Conservation (phyloP, 2,113 vertebrate genomes). For the Stomatorhinus ivindoensis region DNA sequence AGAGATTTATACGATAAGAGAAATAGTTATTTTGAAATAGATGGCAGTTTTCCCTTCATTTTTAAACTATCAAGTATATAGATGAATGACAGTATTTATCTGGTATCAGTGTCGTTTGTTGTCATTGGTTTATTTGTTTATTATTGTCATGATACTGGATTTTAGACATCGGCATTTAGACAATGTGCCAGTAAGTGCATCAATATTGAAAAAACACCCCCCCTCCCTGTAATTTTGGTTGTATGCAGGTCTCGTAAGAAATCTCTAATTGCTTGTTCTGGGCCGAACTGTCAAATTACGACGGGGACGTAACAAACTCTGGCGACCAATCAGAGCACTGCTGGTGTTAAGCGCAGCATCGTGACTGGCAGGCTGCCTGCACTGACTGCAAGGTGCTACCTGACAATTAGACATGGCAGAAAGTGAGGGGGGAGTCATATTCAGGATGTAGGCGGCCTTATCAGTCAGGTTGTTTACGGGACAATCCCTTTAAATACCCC, state of each 20-base stretch:
- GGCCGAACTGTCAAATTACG: not conserved
- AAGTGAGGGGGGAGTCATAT: not conserved
- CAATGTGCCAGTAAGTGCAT: not conserved
- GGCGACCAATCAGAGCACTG: not conserved
- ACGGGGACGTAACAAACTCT: not conserved
- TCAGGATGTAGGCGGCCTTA: not conserved
- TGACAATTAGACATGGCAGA: not conserved
- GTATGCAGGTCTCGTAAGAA: not conserved
- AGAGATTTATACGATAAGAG: not conserved
- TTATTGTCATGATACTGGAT: not conserved
- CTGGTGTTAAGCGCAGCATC: not conserved
- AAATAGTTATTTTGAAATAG: not conserved
- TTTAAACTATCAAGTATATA: not conserved
- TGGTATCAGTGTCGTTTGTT: not conserved
- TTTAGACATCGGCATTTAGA: not conserved
- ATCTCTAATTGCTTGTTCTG: not conserved
- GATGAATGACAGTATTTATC: not conserved
- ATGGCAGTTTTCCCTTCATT: not conserved
- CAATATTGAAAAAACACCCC: not conserved
- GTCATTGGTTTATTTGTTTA: not conserved
- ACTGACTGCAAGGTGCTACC: not conserved
- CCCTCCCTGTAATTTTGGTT: not conserved
- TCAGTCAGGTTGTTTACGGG: not conserved
- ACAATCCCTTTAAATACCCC: not conserved
- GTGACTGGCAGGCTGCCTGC: not conserved